These are phyloP conservation scores for Gonocerus acuteangulatus DNA, from an alignment of 2,888 invertebrate species.

Conservation along the genomic window DNA sequence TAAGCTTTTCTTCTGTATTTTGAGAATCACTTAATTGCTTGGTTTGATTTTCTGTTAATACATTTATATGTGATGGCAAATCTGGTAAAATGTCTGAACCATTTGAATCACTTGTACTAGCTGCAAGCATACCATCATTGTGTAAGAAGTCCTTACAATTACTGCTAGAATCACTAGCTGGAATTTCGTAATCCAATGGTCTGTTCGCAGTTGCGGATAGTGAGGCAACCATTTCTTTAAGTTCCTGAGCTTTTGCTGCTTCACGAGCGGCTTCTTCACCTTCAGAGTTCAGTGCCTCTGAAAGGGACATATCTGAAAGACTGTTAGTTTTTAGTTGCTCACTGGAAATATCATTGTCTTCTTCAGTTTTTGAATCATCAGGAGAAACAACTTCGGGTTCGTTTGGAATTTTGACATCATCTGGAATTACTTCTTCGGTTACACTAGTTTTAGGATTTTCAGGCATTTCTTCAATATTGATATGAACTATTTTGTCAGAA, in stretches of 20 bases:
- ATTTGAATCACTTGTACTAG: too few relatives aligned
- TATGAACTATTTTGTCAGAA: neutral
- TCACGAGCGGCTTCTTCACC: conserved; percentile 26
- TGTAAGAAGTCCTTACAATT: too few relatives aligned
- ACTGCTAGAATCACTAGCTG: neutral
- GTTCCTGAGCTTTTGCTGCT: conserved; percentile 18
- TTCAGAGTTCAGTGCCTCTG: conserved; percentile 32
- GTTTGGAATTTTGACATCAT: neutral
- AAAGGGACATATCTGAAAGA: conserved; percentile 36
- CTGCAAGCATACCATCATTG: too few relatives aligned
- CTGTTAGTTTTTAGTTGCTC: conserved; percentile 38
- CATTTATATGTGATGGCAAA: too few relatives aligned
- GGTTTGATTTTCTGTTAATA: too few relatives aligned
- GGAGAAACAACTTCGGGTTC: neutral
- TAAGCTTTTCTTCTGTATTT: too few relatives aligned
- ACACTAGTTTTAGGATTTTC: neutral
- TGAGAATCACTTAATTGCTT: too few relatives aligned
- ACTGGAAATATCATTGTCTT: conserved; percentile 36
- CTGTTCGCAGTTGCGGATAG: conserved; percentile 14
- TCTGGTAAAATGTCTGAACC: too few relatives aligned
- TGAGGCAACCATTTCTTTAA: conserved; percentile 15
- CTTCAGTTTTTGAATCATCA: conserved; percentile 20
- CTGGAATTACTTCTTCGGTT: neutral
- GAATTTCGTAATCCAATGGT: neutral
- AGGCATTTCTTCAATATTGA: neutral